Conservation (phyloP, 2,113 vertebrate species). For the Mirounga angustirostris region DNA sequence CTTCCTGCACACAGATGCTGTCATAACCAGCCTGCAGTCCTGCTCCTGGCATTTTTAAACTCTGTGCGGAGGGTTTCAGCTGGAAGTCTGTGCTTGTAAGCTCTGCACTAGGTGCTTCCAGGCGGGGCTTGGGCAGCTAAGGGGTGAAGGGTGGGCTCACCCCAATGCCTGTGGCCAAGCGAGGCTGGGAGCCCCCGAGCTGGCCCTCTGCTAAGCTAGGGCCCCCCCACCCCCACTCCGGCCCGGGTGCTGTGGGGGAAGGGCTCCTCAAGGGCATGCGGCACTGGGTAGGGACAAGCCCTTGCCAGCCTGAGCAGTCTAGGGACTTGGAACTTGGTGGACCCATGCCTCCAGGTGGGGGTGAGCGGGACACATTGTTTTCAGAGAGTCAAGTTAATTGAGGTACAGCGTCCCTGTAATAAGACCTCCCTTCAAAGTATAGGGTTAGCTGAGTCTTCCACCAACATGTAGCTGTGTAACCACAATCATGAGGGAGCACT, state of each 20-base stretch:
- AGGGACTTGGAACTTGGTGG: rapidly evolving
- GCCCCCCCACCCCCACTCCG: no score
- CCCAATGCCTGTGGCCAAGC: background rate
- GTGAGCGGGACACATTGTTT: no score
- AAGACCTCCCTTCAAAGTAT: background rate
- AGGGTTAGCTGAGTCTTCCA: background rate
- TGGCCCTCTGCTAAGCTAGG: background rate
- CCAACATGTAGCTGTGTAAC: rapidly evolving
- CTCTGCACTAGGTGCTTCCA: background rate
- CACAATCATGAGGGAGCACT: rapidly evolving
- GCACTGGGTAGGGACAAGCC: rapidly evolving
- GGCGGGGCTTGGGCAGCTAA: background rate
- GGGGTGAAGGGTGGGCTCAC: rapidly evolving
- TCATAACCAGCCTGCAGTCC: rapidly evolving
- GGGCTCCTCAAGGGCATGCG: background rate
- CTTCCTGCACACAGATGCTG: rapidly evolving
- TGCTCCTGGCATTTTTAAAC: background rate
- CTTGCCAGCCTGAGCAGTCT: background rate
- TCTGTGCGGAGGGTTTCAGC: background rate
- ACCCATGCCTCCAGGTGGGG: no score
- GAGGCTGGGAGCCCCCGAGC: background rate
- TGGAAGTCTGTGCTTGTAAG: background rate
- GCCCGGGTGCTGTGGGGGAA: no score
- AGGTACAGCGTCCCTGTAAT: rapidly evolving
- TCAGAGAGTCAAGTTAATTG: background rate